A percentile compares a stretch with the other conserved stretches of the same genome.
Conservation (phyloP, 1,140 invertebrate species). For the Idris sp. region DNA sequence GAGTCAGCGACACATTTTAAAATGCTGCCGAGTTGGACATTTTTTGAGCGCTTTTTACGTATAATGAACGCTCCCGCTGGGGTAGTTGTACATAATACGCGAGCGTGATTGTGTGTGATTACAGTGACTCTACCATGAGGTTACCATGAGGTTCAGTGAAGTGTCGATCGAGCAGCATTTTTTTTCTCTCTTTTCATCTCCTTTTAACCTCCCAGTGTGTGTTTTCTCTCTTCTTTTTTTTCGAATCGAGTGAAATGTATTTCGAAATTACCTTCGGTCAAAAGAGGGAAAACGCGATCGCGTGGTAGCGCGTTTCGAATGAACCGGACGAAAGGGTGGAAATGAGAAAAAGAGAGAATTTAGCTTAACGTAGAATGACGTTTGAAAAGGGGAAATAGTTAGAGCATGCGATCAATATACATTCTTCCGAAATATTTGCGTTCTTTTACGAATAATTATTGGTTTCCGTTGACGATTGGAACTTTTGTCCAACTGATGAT, state of each 20-base stretch:
- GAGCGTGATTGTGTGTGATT: slow-evolving; percentile 73
- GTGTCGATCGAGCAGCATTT: slow-evolving; percentile 56
- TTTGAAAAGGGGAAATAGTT: slow-evolving; percentile 61
- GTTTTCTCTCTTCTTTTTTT: slow-evolving; percentile 50
- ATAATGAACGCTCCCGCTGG: slow-evolving; percentile 65
- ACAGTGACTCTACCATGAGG: slow-evolving; percentile 57
- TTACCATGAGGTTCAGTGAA: slow-evolving; percentile 52
- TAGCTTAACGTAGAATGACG: slow-evolving; percentile 63
- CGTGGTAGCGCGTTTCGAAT: slow-evolving; percentile 61
- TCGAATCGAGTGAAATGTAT: slow-evolving; percentile 60
- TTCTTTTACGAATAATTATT: slow-evolving; percentile 63
- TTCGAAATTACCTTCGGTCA: slow-evolving; percentile 65
- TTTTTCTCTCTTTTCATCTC: slow-evolving; percentile 17
- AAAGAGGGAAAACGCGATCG: slow-evolving; percentile 64
- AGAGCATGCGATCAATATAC: slow-evolving; percentile 58
- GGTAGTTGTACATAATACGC: slow-evolving; percentile 73
- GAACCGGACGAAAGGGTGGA: slow-evolving; percentile 63
- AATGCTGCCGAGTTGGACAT: slow-evolving; percentile 32
- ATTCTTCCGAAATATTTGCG: slow-evolving; percentile 62
- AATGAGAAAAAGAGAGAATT: slow-evolving; percentile 63
- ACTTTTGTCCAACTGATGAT: slow-evolving; percentile 26
- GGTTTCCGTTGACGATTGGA: slow-evolving; percentile 57
- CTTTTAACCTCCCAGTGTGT: slow-evolving; percentile 14
- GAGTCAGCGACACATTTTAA: slow-evolving; percentile 35
- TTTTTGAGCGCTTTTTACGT: slow-evolving; percentile 51